Evolutionary conservation across 2,888 invertebrate genomes (phyloP), one percentile per base, ranked within the genome.

Genomic region (Idaea dimidiata): DNA sequence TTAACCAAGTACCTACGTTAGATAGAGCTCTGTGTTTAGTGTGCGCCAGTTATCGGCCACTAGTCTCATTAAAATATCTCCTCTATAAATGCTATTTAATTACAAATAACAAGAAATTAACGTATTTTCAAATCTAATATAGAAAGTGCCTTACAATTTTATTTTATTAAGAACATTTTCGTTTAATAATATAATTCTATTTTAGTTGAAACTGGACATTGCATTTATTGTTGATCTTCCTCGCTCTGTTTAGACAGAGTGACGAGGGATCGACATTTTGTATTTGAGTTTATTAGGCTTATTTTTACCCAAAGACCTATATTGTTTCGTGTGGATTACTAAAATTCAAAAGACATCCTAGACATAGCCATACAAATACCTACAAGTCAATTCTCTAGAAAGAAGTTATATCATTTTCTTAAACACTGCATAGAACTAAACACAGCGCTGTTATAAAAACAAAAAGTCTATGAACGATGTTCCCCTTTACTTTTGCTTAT

Each of bases 111-210:
- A 81, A 76, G 80, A 72, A 76, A 81, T 71, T 81, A 82, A 79
- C 78, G 87, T 72, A 76, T 82, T 43, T 88, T 88, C 86, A 86
- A 87, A 82, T 86, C 82, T 79, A 84, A 90, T 85, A 90, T 89
- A 91, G 89, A 91, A 43, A 91, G 92, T 92, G 92, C 92, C 92
- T 92, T 92, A 92, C 88, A 78, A 87, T 88, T 89, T 89, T 86
- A 83, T 91, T 91, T 91, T 87, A 87, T 79, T 84, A 87, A 58
- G 57, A 66, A 65, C 80, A 80, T 68, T 82, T 82, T 81, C 80
- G 74, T 78, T 80, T 77, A 78, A 80, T 78, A 70, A 43, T 43
- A 43, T 14, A 43, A 43, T 78, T 84, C 81, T 72, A 74, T 77
- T 82, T 77, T 77, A 79, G 76, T 79, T 69, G 68, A 84, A 86